phyloP scores from a whole-genome alignment of 2,888 invertebrate species.

The Drosophila prolongata region DNA sequence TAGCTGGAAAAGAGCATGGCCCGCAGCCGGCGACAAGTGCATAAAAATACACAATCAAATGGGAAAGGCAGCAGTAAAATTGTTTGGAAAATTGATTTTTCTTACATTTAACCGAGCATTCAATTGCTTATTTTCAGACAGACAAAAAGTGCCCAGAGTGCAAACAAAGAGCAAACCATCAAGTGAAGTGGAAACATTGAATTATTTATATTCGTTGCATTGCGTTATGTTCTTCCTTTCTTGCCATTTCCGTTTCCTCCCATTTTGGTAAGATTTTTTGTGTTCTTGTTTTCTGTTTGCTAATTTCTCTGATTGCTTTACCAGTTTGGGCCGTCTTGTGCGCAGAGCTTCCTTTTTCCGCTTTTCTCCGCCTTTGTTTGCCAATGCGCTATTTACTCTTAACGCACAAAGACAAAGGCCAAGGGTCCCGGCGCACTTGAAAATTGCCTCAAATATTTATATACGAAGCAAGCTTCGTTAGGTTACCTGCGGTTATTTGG shows the following conservation, averaged over 20 bases:
- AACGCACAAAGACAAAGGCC: conserved; percentile 78
- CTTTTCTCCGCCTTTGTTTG: conserved; percentile 57
- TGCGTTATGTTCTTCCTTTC: conserved; percentile 65
- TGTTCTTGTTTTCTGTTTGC: conserved; percentile 68
- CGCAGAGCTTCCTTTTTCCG: conserved; percentile 25
- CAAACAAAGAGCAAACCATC: conserved; percentile 48
- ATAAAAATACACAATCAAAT: conserved; percentile 68
- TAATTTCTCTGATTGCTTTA: conserved; percentile 81
- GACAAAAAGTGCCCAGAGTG: conserved; percentile 33
- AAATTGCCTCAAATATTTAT: conserved; percentile 80
- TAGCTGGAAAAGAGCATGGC: conserved; percentile 65
- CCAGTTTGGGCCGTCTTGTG: conserved; percentile 48
- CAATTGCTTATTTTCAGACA: conserved; percentile 74
- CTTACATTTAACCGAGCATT: conserved; percentile 81
- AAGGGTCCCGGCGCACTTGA: conserved; percentile 68
- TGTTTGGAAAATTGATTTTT: conserved; percentile 82
- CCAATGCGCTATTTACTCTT: conserved; percentile 71
- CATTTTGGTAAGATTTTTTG: conserved; percentile 5
- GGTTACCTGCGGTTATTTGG: conserved; percentile 72
- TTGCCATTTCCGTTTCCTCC: conserved; percentile 29
- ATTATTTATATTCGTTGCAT: conserved; percentile 81
- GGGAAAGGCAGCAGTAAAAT: conserved; percentile 67
- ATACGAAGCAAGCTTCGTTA: conserved; percentile 46
- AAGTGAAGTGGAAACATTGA: conserved; percentile 81
- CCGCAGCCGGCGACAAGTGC: conserved; percentile 81